phyloP scores from a whole-genome alignment of 1,140 invertebrate species.

The Papilio aristodemus region DNA sequence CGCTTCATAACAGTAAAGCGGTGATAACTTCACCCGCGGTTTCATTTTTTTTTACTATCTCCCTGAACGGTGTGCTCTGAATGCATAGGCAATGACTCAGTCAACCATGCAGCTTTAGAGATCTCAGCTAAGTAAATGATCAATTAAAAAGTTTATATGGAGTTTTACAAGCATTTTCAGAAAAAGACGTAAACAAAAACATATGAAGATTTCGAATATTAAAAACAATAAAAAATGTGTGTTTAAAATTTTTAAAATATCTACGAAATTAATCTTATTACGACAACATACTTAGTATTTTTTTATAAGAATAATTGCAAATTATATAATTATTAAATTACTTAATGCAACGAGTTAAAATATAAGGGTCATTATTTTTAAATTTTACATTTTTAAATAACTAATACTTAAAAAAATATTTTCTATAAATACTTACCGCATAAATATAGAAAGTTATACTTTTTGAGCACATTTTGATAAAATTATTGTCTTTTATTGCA shows the following conservation, averaged over 20 bases:
- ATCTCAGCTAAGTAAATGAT: constrained; percentile 6
- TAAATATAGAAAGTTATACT: constrained; percentile 57
- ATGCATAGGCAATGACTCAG: constrained; percentile 79
- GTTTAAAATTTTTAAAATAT: too few relatives aligned
- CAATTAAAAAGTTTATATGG: neutral
- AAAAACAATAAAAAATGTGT: too few relatives aligned
- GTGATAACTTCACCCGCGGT: constrained; percentile 72
- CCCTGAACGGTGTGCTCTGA: constrained; percentile 70
- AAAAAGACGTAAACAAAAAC: neutral
- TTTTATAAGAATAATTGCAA: too few relatives aligned
- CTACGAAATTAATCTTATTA: too few relatives aligned
- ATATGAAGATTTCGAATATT: too few relatives aligned
- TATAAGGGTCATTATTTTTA: too few relatives aligned
- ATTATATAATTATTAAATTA: too few relatives aligned
- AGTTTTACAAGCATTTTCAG: too few relatives aligned
- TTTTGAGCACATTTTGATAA: constrained; percentile 64
- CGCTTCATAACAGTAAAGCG: constrained; percentile 73
- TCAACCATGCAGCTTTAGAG: constrained; percentile 47
- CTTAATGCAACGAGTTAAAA: too few relatives aligned
- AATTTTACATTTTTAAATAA: neutral
- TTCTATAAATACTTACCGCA: constrained; percentile 55
- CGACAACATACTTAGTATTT: too few relatives aligned
- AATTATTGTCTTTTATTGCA: constrained; percentile 50
- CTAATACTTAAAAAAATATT: neutral
- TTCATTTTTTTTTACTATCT: constrained; percentile 75